Percentiles rank a stretch among this genome's conserved stretches.
Evolutionary conservation across 1,140 invertebrate genomes (phyloP).

Genomic region (Archivesica marissinica): DNA sequence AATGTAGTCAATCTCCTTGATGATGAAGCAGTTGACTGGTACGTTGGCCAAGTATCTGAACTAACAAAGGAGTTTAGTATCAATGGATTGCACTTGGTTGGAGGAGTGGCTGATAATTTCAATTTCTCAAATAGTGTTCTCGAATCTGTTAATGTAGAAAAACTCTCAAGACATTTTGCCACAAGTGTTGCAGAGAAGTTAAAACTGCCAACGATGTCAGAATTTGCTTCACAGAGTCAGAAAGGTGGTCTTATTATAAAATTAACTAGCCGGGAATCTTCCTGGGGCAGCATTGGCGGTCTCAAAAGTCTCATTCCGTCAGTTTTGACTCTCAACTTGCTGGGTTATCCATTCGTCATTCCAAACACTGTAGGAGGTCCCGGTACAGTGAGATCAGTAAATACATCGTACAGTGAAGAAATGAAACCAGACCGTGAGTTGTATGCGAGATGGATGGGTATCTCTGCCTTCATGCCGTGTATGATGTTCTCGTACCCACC

Average conservation of each 20-base stretch:
- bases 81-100: constrained; percentile 16
- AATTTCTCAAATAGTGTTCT: not conserved
- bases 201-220: constrained; percentile 82
- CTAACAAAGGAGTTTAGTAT: constrained; percentile 23
- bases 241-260: constrained; percentile 91
- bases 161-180: not conserved
- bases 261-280: constrained; percentile 93
- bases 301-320: constrained; percentile 92
- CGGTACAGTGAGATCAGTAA: constrained; percentile 84
- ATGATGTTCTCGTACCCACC: constrained; percentile 95
- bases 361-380: constrained; percentile 98
- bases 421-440: constrained; percentile 89
- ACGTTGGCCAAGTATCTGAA: constrained; percentile 9
- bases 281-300: constrained; percentile 92
- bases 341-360: constrained; percentile 93
- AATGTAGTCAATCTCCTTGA: constrained; percentile 42
- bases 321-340: constrained; percentile 91
- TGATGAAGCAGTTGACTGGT: constrained; percentile 27
- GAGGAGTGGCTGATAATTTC: not conserved
- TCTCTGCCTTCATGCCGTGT: constrained; percentile 92
- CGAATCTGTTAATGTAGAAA: not conserved
- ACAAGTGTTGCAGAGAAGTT: constrained; percentile 55
- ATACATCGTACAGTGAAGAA: constrained; percentile 76
- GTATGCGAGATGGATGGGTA: constrained; percentile 94
- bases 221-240: constrained; percentile 91